Percentiles rank a stretch among this genome's conserved stretches.
phyloP scores from a whole-genome alignment of 2,113 vertebrate genomes.

The Circaetus cinerascens region DNA sequence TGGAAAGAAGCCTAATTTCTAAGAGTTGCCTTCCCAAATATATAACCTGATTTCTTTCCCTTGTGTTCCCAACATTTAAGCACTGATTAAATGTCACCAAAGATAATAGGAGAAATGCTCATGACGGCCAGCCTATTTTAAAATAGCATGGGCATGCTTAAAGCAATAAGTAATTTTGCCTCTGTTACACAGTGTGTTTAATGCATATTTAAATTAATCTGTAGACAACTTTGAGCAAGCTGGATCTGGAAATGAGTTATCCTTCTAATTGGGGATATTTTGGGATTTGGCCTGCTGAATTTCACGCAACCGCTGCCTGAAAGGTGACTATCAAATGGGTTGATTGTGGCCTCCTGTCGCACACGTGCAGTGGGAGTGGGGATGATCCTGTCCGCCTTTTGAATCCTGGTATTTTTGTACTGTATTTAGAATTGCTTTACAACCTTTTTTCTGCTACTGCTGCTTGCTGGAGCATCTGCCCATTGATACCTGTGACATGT shows the following conservation, averaged over 20 bases:
- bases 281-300: background rate
- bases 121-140: constrained; percentile 61
- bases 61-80: constrained; percentile 51
- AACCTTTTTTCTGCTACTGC: background rate
- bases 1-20: constrained; percentile 56
- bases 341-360: background rate
- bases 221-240: constrained; percentile 48
- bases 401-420: too few relatives aligned
- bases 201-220: constrained; percentile 57
- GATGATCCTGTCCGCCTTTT: background rate
- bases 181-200: constrained; percentile 45
- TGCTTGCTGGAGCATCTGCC: background rate
- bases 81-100: constrained; percentile 66
- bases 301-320: background rate
- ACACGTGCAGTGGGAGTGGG: fast-evolving
- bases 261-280: constrained; percentile 29
- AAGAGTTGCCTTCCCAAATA: constrained; percentile 43
- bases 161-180: constrained; percentile 63
- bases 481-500: too few relatives aligned
- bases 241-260: constrained; percentile 34
- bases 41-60: constrained; percentile 56
- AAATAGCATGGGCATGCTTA: constrained; percentile 67
- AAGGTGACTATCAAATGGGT: background rate
- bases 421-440: background rate
- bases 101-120: constrained; percentile 65